phyloP scores from a whole-genome alignment of 2,797 vertebrate genomes.

The Brachyalestes nurse region DNA sequence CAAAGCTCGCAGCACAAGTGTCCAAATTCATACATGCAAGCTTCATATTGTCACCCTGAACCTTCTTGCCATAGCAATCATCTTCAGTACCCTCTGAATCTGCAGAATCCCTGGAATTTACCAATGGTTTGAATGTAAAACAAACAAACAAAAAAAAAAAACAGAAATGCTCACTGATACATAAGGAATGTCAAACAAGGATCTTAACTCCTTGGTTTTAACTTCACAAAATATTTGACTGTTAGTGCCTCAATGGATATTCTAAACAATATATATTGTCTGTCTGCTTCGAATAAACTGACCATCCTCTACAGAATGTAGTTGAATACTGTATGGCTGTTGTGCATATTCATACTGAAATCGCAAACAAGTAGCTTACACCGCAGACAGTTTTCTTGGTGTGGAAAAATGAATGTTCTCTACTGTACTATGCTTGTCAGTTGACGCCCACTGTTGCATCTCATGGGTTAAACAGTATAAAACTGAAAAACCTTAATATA shows the following conservation, averaged over 20 bases:
- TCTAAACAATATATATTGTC: constrained; percentile 44
- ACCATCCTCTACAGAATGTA: constrained; percentile 39
- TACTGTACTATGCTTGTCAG: constrained; percentile 56
- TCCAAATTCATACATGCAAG: constrained; percentile 30
- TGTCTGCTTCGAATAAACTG: constrained; percentile 46
- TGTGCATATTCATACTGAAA: constrained; percentile 37
- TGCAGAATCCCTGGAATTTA: neutral
- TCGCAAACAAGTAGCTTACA: constrained; percentile 18
- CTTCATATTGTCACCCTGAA: constrained; percentile 28
- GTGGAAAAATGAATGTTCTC: constrained; percentile 49
- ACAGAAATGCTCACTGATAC: constrained; percentile 33
- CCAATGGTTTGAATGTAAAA: constrained; percentile 31
- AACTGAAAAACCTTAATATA: constrained; percentile 26
- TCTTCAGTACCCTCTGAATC: constrained; percentile 51
- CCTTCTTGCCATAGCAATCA: constrained; percentile 54
- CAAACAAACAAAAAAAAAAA: no score
- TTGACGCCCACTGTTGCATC: constrained; percentile 49
- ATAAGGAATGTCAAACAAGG: constrained; percentile 40
- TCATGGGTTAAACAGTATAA: constrained; percentile 54
- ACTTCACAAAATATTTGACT: constrained; percentile 44
- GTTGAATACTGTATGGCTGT: constrained; percentile 36
- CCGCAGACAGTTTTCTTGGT: constrained; percentile 22
- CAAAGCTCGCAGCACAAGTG: constrained; percentile 57
- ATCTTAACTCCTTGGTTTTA: constrained; percentile 21
- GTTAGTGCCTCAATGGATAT: constrained; percentile 55